Percentiles rank a stretch among this genome's conserved stretches.
Evolutionary conservation across 1,140 invertebrate species (phyloP).

Genomic region (Heliconius himera): DNA sequence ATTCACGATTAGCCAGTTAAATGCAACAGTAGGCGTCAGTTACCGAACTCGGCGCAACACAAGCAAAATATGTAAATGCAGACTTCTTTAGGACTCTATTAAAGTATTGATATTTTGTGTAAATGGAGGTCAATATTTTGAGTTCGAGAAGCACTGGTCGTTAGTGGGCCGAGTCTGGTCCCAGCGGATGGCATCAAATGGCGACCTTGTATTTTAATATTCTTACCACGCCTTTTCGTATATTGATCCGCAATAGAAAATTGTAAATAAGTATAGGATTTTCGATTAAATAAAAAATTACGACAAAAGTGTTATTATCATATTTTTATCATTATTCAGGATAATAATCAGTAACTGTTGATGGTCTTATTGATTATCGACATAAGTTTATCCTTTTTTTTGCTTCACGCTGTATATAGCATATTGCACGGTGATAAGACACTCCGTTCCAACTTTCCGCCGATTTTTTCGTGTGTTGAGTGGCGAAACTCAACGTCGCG

Average conservation of each 20-base stretch:
- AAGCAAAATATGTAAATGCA: conserved; percentile 60
- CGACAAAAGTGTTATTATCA: neutral
- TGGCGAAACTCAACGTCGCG: too few species aligned
- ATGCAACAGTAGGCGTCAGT: conserved; percentile 56
- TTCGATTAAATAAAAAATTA: neutral
- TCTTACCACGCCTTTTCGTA: conserved; percentile 15
- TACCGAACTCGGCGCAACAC: conserved; percentile 53
- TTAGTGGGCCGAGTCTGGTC: conserved; percentile 16
- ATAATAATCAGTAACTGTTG: neutral
- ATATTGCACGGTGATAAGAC: too few species aligned
- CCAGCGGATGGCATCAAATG: neutral
- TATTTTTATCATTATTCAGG: neutral
- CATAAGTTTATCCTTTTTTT: neutral
- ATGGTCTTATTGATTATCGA: neutral
- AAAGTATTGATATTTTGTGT: conserved; percentile 9
- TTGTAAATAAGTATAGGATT: neutral
- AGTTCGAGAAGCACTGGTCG: neutral
- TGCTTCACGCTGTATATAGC: too few species aligned
- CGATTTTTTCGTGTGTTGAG: too few species aligned
- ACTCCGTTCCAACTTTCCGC: too few species aligned
- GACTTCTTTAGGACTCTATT: conserved; percentile 19
- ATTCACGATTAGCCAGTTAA: conserved; percentile 42
- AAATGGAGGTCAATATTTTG: conserved; percentile 16
- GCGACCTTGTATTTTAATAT: conserved; percentile 28
- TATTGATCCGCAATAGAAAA: neutral